Conservation (phyloP, 2,797 vertebrate genomes). For the Siniperca obscura region DNA sequence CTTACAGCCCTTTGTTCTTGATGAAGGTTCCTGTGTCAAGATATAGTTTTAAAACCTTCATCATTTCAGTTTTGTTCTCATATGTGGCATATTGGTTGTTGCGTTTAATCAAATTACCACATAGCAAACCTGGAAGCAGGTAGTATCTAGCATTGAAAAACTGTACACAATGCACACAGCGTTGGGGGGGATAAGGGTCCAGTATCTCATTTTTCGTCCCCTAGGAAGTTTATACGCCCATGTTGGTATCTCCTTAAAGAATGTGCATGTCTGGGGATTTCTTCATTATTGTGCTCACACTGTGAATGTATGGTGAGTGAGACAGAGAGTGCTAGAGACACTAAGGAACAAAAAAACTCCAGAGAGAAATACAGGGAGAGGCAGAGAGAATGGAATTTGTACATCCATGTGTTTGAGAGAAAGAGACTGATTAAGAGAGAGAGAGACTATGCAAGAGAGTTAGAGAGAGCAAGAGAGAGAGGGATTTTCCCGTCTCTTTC, state of each 20-base stretch:
- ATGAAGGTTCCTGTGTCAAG: neutral
- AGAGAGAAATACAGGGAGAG: constrained; percentile 33
- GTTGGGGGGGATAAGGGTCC: neutral
- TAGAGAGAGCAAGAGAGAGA: constrained; percentile 28
- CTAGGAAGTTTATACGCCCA: too few relatives aligned
- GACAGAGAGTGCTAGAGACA: neutral
- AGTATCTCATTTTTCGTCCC: too few relatives aligned
- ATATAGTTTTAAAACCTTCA: neutral
- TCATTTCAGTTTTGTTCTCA: too few relatives aligned
- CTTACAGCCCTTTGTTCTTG: neutral
- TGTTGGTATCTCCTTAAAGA: neutral
- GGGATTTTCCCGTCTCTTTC: constrained; percentile 70
- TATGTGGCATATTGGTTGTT: neutral
- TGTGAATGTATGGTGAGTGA: neutral
- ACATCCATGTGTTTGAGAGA: constrained; percentile 39
- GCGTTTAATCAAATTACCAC: neutral
- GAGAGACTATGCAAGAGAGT: constrained; percentile 3
- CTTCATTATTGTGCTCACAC: neutral
- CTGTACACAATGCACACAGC: neutral
- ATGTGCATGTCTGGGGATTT: neutral
- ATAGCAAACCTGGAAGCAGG: neutral
- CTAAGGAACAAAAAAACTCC: constrained; percentile 4
- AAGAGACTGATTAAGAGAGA: constrained; percentile 18
- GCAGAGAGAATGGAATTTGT: constrained; percentile 45
- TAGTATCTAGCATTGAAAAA: too few relatives aligned